These are phyloP conservation scores for Cheilosia vulpina DNA, from an alignment of 2,888 invertebrate species.

Conservation along the genomic window DNA sequence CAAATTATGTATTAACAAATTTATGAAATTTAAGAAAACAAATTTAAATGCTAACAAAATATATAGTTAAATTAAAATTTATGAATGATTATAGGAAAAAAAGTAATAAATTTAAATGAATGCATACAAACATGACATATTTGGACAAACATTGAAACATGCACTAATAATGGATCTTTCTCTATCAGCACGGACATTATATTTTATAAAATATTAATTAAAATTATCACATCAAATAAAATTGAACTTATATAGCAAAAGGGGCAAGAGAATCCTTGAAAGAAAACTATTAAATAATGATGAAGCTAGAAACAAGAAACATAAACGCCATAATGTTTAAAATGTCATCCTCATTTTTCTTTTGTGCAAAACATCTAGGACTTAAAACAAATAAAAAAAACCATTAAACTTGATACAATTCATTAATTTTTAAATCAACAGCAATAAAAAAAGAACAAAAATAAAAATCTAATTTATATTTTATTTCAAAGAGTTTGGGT, in stretches of 20 bases:
- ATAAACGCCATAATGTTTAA: slow-evolving; percentile 52
- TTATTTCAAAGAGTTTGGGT: slow-evolving; percentile 44
- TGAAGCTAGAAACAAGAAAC: slow-evolving; percentile 16
- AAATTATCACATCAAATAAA: slow-evolving; percentile 46
- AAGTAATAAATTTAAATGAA: slow-evolving; percentile 53
- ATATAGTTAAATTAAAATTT: slow-evolving; percentile 66
- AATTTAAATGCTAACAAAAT: slow-evolving; percentile 63
- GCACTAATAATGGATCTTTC: slow-evolving; percentile 66
- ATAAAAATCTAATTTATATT: slow-evolving; percentile 48
- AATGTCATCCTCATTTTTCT: slow-evolving; percentile 34
- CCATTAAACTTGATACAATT: slow-evolving; percentile 45
- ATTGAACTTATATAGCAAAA: slow-evolving; percentile 1
- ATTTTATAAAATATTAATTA: slow-evolving; percentile 63
- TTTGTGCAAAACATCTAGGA: slow-evolving; percentile 52
- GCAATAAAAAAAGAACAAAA: slow-evolving; percentile 65
- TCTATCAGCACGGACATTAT: slow-evolving; percentile 64
- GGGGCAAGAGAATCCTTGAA: neutral
- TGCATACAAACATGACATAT: slow-evolving; percentile 48
- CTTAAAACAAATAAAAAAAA: slow-evolving; percentile 31
- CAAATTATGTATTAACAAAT: slow-evolving; percentile 32
- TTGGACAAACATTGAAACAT: slow-evolving; percentile 48
- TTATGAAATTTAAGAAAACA: slow-evolving; percentile 48
- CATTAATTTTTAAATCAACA: slow-evolving; percentile 60
- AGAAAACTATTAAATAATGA: slow-evolving; percentile 10
- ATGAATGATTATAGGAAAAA: slow-evolving; percentile 62